Evolutionary conservation across 2,888 invertebrate species (phyloP).

Genomic region (Camponotus fellah): DNA sequence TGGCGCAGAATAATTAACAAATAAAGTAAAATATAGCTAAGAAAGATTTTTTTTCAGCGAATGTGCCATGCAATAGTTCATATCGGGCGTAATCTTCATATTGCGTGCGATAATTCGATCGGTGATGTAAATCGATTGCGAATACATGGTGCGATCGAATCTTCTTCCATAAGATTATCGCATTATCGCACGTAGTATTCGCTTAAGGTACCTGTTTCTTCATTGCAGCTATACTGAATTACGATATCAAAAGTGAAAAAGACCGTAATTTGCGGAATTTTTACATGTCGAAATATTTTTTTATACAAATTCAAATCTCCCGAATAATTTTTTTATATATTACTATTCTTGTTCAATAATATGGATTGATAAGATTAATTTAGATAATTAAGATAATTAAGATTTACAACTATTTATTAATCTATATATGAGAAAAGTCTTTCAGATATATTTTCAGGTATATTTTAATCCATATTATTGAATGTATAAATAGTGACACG

Average conservation of each 20-base stretch:
- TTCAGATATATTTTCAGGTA: not conserved
- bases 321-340: too few relatives aligned
- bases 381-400: not conserved
- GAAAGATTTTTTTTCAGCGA: conserved; percentile 68
- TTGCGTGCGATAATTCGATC: conserved; percentile 52
- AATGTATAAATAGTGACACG: not conserved
- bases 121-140: conserved; percentile 6
- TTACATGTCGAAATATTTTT: too few relatives aligned
- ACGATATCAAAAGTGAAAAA: not conserved
- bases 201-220: conserved; percentile 20
- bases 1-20: conserved; percentile 67
- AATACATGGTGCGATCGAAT: not conserved
- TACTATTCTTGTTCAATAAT: not conserved
- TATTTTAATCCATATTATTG: not conserved
- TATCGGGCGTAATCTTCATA: conserved; percentile 60
- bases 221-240: not conserved
- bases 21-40: conserved; percentile 73
- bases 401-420: not conserved
- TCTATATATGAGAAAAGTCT: not conserved
- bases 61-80: conserved; percentile 79
- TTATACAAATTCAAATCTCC: too few relatives aligned
- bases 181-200: conserved; percentile 55
- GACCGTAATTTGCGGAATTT: too few relatives aligned
- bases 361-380: not conserved
- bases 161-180: conserved; percentile 20